Evolutionary conservation across 2,888 invertebrate species (phyloP).

Genomic region (Anagyrus pseudococci): DNA sequence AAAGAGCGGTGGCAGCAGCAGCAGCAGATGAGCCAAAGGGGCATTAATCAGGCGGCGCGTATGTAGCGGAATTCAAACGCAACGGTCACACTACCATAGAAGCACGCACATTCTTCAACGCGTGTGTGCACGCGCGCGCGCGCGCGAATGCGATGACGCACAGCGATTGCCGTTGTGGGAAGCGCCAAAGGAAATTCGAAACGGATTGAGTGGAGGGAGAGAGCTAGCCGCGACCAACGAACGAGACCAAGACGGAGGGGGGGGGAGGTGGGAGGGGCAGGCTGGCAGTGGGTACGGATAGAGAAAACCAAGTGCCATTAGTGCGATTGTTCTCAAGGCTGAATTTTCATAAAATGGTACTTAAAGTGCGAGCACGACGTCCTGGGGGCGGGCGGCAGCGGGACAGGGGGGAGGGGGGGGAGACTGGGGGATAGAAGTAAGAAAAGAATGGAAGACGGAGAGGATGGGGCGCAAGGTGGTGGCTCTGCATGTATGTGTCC

Average conservation of each 20-base stretch:
- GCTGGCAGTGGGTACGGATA: neutral
- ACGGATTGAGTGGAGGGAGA: too few species aligned
- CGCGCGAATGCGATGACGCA: slow-evolving; percentile 14
- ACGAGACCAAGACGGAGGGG: neutral
- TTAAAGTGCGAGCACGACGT: slow-evolving; percentile 1
- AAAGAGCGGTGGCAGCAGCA: slow-evolving; percentile 1
- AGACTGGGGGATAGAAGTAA: neutral
- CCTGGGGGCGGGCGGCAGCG: neutral
- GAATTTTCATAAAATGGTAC: slow-evolving; percentile 29
- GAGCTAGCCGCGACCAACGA: neutral
- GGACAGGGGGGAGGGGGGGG: neutral
- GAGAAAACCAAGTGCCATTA: neutral
- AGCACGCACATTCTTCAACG: slow-evolving; percentile 15
- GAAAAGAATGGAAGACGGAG: too few species aligned
- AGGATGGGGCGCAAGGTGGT: too few species aligned
- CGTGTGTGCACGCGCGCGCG: neutral
- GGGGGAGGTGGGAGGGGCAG: neutral
- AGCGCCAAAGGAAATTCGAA: neutral
- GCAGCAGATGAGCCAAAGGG: too few species aligned
- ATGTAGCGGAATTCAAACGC: too few species aligned
- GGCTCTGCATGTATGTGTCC: too few species aligned
- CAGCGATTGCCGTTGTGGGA: slow-evolving; percentile 5
- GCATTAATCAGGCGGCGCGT: too few species aligned
- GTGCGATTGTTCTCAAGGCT: slow-evolving; percentile 20
- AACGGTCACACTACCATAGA: slow-evolving; percentile 16